Conservation (phyloP, 2,113 vertebrate species). For the Cebidichthys violaceus region DNA sequence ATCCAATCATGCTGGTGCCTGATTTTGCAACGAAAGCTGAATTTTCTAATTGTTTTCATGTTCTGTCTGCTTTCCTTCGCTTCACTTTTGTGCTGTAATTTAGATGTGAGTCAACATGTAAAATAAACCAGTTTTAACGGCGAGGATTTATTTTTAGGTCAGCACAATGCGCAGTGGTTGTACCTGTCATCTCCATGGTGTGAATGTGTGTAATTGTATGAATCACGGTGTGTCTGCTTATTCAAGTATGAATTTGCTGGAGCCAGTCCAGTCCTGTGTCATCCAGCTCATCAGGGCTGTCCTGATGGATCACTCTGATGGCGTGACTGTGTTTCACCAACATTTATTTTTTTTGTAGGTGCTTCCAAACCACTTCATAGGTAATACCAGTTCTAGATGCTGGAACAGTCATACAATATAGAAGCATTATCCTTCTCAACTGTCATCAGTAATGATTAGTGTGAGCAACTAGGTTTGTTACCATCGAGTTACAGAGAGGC, state of each 20-base stretch:
- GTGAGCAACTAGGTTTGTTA: too few species aligned
- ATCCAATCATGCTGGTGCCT: too few species aligned
- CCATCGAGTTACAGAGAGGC: too few species aligned
- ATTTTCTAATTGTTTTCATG: too few species aligned
- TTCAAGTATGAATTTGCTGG: not conserved
- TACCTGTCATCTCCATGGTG: not conserved
- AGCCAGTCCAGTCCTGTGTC: not conserved
- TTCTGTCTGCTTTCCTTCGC: too few species aligned
- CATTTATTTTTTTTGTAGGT: not conserved
- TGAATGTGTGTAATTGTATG: not conserved
- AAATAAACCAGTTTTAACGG: too few species aligned
- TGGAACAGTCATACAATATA: not conserved
- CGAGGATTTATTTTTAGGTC: too few species aligned
- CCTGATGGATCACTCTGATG: not conserved
- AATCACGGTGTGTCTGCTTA: not conserved
- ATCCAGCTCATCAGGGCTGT: slow-evolving; percentile 7
- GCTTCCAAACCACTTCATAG: not conserved
- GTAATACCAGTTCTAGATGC: not conserved
- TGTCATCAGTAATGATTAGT: too few species aligned
- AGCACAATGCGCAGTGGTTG: not conserved
- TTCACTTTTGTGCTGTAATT: too few species aligned
- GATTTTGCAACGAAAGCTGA: too few species aligned
- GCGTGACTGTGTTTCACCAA: not conserved
- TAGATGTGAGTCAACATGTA: too few species aligned
- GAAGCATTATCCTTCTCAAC: too few species aligned